These are phyloP conservation scores for Aricia artaxerxes DNA, from an alignment of 2,888 invertebrate species.

Conservation along the genomic window DNA sequence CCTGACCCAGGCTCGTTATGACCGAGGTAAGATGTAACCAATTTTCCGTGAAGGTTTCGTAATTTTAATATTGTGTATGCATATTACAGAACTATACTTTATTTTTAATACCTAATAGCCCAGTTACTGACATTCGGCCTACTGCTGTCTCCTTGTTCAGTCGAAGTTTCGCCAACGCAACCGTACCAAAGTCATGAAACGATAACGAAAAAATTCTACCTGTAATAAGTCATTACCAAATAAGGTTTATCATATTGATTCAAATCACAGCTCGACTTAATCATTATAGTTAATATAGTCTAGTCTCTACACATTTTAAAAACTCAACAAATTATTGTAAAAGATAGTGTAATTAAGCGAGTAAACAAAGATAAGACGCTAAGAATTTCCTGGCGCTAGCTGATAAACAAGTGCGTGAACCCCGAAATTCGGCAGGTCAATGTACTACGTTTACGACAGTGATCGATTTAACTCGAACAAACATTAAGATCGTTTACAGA, in stretches of 20 bases:
- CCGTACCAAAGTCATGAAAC: too few species aligned
- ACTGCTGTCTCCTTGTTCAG: too few species aligned
- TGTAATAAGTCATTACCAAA: too few species aligned
- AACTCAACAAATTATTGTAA: background rate
- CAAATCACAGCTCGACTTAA: background rate
- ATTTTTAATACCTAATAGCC: too few species aligned
- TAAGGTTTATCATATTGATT: too few species aligned
- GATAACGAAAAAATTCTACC: too few species aligned
- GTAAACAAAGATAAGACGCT: constrained; percentile 63
- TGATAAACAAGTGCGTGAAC: constrained; percentile 56
- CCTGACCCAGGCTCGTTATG: background rate
- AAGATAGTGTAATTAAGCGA: constrained; percentile 43
- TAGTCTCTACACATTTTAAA: too few species aligned
- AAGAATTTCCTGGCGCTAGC: constrained; percentile 58
- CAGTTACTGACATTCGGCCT: too few species aligned
- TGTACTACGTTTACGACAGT: constrained; percentile 70
- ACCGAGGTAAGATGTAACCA: background rate
- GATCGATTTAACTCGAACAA: constrained; percentile 73
- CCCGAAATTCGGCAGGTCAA: constrained; percentile 65
- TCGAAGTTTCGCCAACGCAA: too few species aligned
- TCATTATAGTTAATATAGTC: background rate
- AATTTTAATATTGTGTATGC: background rate
- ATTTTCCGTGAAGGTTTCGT: constrained; percentile 10
- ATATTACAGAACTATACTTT: background rate
- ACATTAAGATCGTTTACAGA: constrained; percentile 56